Base-by-base conservation (phyloP, 92 coral and sea anemone species). In the Epizoanthus illoricatus region DNA sequence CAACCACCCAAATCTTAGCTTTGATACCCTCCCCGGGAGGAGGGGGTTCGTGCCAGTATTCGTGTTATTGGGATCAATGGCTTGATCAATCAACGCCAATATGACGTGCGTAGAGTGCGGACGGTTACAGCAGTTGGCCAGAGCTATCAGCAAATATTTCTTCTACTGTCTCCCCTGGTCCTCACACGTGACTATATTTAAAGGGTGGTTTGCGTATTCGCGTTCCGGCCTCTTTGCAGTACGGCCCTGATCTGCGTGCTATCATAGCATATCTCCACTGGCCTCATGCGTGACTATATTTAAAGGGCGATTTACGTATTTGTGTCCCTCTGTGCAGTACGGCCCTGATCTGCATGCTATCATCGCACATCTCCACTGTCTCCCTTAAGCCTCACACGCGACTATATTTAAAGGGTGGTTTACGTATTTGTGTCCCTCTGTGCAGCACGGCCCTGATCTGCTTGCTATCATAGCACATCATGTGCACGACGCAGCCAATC, bases 261-360 rank as follows among this genome's bases (percentile, higher is more conserved):
- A 57, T 71, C 75, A 49, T 71, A 71, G 39, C 75, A 71, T 5
- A 71, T 72, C 76, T 69, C 74, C n/a, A n/a, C n/a, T n/a, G n/a
- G 21, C 52, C 74, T 69, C 54, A 69, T 23, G 42, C 74, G 4
- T 52, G 57, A 49, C 59, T 47, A 39, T 72, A 72, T 57, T 72
- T 72, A 72, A 72, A 45, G 23, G 59, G 58, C 36, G 40, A 60
- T 11, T 72, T 72, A 8, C 28, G 59, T 54, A 45, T 72, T 54
- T 10, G 49, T 21, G 76, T n/a, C 16, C 62, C 61, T 72, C n/a
- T 72, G 20, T 72, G 40, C 7, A 72, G 24, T 19, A 72, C 76
- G 17, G 62, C 16, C 19, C 59, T 72, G 21, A 72, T 72, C 60
- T 54, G 28, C 3, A 10, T 47, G 76, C n/a, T 52, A 59, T 72